A percentile compares a stretch with the other conserved stretches of the same genome.
phyloP scores from a whole-genome alignment of 2,888 invertebrate species.

The Nemurella pictetii region DNA sequence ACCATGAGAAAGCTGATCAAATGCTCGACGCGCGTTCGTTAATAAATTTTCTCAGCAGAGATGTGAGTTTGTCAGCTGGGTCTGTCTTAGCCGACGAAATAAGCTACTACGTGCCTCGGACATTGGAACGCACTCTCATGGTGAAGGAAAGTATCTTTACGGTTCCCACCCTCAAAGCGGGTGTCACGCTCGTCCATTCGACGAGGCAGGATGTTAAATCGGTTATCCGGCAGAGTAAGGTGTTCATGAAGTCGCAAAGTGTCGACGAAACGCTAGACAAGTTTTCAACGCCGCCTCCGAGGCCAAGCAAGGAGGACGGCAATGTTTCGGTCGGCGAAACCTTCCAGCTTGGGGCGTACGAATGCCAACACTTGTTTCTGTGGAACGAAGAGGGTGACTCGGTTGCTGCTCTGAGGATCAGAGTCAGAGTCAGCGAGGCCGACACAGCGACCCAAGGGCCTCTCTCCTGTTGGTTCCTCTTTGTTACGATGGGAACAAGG shows the following conservation, averaged over 20 bases:
- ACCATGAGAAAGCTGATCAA: background rate
- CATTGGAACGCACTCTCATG: background rate
- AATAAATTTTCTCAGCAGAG: background rate
- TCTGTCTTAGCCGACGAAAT: background rate
- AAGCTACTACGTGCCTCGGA: background rate
- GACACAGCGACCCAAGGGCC: background rate
- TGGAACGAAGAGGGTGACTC: too few species aligned
- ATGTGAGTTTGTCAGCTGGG: background rate
- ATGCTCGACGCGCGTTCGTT: background rate
- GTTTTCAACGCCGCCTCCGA: background rate
- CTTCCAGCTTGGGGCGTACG: background rate
- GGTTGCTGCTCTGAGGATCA: background rate
- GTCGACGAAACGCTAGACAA: background rate
- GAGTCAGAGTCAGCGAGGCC: background rate
- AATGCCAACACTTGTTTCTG: background rate
- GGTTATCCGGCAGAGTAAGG: background rate
- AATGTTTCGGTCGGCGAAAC: background rate
- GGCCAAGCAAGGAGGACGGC: background rate
- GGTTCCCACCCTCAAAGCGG: background rate
- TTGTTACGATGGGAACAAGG: background rate
- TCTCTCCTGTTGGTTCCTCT: background rate
- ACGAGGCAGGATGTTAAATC: background rate
- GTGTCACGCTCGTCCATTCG: background rate
- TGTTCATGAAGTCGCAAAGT: background rate
- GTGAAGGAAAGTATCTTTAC: background rate